A percentile compares a stretch with the other conserved stretches of the same genome.
Evolutionary conservation across 2,113 vertebrate genomes (phyloP).

Genomic region (Thunnus thynnus): DNA sequence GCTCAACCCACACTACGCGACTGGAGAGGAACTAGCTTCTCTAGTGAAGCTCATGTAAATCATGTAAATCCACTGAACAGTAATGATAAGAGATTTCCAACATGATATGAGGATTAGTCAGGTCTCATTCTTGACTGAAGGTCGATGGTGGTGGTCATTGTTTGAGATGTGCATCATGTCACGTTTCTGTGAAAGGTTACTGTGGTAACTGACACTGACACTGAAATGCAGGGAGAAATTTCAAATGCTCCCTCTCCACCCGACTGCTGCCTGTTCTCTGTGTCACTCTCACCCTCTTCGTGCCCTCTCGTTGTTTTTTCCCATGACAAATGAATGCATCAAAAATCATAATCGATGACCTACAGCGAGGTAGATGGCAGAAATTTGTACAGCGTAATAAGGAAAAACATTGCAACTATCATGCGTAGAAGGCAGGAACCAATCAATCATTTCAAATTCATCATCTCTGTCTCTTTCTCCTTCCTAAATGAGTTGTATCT

Average conservation of each 20-base stretch:
- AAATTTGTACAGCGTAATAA: conserved; percentile 2
- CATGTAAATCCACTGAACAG: not conserved
- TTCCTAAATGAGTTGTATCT: not conserved
- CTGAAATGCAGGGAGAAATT: not conserved
- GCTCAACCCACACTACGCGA: conserved; percentile 30
- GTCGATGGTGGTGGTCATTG: not conserved
- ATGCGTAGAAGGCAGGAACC: not conserved
- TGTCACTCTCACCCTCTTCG: not conserved
- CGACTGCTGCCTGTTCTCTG: not conserved
- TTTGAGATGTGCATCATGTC: not conserved
- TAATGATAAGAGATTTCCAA: not conserved
- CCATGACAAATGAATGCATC: not conserved
- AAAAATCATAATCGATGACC: conserved; percentile 3
- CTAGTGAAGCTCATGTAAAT: conserved; percentile 3
- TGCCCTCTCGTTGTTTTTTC: not conserved
- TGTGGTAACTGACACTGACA: not conserved
- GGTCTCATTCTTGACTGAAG: not conserved
- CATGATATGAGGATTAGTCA: not conserved
- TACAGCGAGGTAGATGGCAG: not conserved
- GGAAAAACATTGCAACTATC: not conserved
- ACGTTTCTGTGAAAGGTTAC: not conserved
- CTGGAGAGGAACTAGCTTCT: not conserved
- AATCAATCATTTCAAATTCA: not conserved
- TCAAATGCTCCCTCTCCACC: not conserved
- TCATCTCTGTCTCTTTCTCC: not conserved